Base-by-base conservation (phyloP, 2,888 invertebrate genomes). In the Bedellia somnulentella region DNA sequence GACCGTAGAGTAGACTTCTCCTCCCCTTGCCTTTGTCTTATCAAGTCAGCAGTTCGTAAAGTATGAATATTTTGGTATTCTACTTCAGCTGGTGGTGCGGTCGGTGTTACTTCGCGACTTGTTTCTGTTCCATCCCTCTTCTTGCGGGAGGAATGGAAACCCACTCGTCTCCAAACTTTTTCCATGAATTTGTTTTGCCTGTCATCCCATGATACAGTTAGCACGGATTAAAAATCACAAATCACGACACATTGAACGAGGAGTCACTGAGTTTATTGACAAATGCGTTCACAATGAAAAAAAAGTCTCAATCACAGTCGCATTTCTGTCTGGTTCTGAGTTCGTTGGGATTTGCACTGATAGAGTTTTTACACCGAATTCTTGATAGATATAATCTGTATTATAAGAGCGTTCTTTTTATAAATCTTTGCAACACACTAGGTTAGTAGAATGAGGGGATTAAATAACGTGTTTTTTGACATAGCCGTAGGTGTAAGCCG, bases 81-180 rank as follows among this genome's bases (percentile, higher is more conserved):
- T n/a, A 59, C 71, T 38, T 76, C 76, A 10, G 46, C 64, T 15
- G 66, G 70, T 30, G 38, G 41, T 29, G 59, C 55, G 16, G 58
- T 42, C 41, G 61, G 42, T 41, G 63, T 59, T 54, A 60, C 66
- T 58, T 75, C 71, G 40, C 46, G 55, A 46, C 73, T 73, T 43
- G 71, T 64, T 39, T 73, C 75, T 47, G 73, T 75, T 63, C 75
- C 75, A 62, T 76, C 76, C 67, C 75, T 70, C 66, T 77, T 77
- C 60, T 75, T 75, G 33, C 76, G 76, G 59, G 77, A 75, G 67
- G 77, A 76, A 67, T 76, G 77, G 62, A 78, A 76, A 55, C 77
- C 77, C 43, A 78, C 76, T 43, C 75, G 61, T 57, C 75, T 71
- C 76, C 76, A 76, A 68, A 77, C 75, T 60, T 76, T 77, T 75